A percentile compares a stretch with the other conserved stretches of the same genome.
phyloP scores from a whole-genome alignment of 2,113 vertebrate genomes.

The Meriones unguiculatus region DNA sequence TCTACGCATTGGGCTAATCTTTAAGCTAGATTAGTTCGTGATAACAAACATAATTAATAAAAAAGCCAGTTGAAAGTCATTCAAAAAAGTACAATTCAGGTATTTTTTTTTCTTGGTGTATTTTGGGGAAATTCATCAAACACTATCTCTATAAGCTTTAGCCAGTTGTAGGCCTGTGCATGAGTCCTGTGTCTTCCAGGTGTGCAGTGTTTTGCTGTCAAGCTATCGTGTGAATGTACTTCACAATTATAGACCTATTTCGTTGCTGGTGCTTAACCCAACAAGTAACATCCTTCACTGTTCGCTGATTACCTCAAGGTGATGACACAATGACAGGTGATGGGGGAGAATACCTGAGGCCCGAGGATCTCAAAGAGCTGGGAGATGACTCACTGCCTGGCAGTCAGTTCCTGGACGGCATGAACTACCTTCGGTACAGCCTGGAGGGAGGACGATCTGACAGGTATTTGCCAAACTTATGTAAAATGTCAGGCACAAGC shows the following conservation, averaged over 20 bases:
- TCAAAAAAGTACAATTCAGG: background rate
- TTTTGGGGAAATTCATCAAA: background rate
- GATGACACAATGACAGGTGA: slow-evolving; percentile 99
- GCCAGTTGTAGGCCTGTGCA: background rate
- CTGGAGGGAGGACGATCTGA: slow-evolving; percentile 94
- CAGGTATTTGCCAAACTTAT: slow-evolving; percentile 88
- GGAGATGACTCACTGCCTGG: slow-evolving; percentile 97
- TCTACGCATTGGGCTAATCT: background rate
- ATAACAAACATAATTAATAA: background rate
- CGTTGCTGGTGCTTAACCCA: background rate
- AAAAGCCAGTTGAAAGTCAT: background rate
- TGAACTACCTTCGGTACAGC: slow-evolving; percentile 97
- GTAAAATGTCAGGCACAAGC: background rate
- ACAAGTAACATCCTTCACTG: background rate
- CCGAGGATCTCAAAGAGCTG: slow-evolving; percentile 96
- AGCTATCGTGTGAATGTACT: background rate
- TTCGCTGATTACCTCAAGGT: slow-evolving; percentile 85
- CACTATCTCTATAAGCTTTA: background rate
- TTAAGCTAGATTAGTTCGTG: background rate
- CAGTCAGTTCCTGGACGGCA: slow-evolving; percentile 97
- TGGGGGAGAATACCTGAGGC: slow-evolving; percentile 96
- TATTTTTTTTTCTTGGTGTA: background rate
- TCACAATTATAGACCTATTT: background rate
- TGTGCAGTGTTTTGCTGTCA: slow-evolving; percentile 68
- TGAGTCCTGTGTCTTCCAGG: slow-evolving; percentile 17